phyloP scores from a whole-genome alignment of 2,113 vertebrate genomes.

The Sorex araneus region DNA sequence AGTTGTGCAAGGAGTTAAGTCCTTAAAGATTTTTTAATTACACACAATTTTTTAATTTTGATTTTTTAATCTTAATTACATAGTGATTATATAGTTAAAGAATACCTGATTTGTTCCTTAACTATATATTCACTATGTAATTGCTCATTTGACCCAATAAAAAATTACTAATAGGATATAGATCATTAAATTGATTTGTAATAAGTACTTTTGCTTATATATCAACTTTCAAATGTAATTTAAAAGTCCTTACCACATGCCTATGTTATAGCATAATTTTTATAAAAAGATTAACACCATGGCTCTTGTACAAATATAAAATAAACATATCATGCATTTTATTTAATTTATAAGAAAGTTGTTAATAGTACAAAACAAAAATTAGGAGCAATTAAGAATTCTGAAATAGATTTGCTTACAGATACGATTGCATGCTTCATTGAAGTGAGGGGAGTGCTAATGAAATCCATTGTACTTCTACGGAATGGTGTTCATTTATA shows the following conservation, averaged over 20 bases:
- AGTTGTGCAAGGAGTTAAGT: too few relatives aligned
- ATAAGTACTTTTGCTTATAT: background rate
- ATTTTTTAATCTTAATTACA: too few relatives aligned
- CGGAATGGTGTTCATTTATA: slow-evolving; percentile 1
- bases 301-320: slow-evolving; percentile 23
- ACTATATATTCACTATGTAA: background rate
- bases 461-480: slow-evolving; percentile 17
- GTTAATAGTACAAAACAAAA: background rate
- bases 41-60: too few relatives aligned
- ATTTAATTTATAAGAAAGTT: background rate
- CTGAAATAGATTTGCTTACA: slow-evolving; percentile 1
- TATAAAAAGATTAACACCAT: background rate
- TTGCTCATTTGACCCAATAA: background rate
- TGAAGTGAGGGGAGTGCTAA: background rate
- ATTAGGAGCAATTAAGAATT: background rate
- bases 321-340: background rate
- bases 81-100: too few relatives aligned
- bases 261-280: slow-evolving; percentile 32
- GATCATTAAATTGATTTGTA: background rate
- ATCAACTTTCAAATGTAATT: slow-evolving; percentile 51
- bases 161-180: background rate
- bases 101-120: too few relatives aligned
- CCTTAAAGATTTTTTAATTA: too few relatives aligned
- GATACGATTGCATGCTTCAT: background rate
- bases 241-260: slow-evolving; percentile 19